Evolutionary conservation across 2,888 invertebrate species (phyloP).

Genomic region (Lasioglossum marginatum): DNA sequence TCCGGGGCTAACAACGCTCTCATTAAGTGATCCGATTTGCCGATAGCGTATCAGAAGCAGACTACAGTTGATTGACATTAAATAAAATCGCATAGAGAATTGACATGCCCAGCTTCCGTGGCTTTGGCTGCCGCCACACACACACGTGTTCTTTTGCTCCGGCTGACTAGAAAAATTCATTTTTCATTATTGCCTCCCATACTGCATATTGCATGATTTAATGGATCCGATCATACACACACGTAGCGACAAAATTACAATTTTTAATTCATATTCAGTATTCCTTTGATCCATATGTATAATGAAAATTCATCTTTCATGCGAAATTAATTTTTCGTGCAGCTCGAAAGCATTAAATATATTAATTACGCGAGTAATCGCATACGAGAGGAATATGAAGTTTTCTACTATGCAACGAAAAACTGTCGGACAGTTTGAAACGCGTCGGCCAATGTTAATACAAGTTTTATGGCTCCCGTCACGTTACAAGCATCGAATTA

Average conservation of each 20-base stretch:
- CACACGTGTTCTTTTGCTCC: background rate
- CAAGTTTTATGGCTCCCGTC: background rate
- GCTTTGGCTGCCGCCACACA: background rate
- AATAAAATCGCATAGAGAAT: constrained; percentile 27
- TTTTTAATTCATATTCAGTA: background rate
- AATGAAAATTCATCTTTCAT: background rate
- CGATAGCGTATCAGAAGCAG: constrained; percentile 36
- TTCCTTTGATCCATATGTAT: background rate
- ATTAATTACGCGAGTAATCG: background rate
- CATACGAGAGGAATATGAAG: background rate
- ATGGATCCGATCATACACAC: background rate
- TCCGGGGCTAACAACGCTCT: constrained; percentile 37
- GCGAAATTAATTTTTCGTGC: background rate
- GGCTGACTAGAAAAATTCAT: background rate
- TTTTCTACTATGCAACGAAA: background rate
- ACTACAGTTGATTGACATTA: constrained; percentile 38
- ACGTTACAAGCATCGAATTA: background rate
- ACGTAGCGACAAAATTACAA: background rate
- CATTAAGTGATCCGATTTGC: constrained; percentile 32
- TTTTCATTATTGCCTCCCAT: background rate
- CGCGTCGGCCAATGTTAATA: background rate
- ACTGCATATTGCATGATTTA: background rate
- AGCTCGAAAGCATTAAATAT: background rate
- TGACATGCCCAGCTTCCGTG: background rate
- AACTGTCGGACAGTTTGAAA: background rate